Percentiles rank a stretch among this genome's conserved stretches.
phyloP scores from a whole-genome alignment of 1,140 invertebrate genomes.

The Drosophila persimilis region DNA sequence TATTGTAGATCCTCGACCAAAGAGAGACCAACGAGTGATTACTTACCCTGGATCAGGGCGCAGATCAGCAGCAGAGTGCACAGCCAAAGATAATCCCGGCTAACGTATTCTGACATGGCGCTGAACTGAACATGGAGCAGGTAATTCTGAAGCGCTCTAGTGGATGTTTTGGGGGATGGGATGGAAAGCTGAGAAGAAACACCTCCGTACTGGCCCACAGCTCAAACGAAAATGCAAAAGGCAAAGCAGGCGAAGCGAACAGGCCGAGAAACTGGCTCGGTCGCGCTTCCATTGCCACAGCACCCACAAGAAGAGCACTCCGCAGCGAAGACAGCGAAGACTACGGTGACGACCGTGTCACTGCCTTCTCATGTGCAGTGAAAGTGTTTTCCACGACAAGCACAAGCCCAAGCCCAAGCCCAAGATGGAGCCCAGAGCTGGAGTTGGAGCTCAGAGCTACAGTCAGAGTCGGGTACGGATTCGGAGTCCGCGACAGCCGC shows the following conservation, averaged over 20 bases:
- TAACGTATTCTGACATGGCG: conserved; percentile 38
- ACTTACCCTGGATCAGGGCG: conserved; percentile 52
- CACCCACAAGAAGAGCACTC: conserved; percentile 50
- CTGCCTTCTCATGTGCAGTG: conserved; percentile 76
- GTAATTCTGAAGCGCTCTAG: not conserved
- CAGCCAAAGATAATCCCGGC: conserved; percentile 19
- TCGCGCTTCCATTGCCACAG: conserved; percentile 71
- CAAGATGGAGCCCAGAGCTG: not conserved
- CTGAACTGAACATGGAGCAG: conserved; percentile 16
- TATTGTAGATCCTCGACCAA: not conserved
- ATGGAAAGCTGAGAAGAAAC: conserved; percentile 11
- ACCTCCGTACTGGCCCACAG: conserved; percentile 52
- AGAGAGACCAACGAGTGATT: not conserved
- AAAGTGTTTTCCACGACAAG: conserved; percentile 78
- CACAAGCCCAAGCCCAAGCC: conserved; percentile 30
- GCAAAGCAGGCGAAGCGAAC: conserved; percentile 53
- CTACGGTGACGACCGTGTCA: conserved; percentile 66
- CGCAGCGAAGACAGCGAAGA: conserved; percentile 33
- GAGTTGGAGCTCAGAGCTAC: not conserved
- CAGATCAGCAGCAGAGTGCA: conserved; percentile 39
- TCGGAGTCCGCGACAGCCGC: conserved; percentile 22
- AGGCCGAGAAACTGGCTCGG: conserved; percentile 64
- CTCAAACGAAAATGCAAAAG: conserved; percentile 59
- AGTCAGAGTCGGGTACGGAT: not conserved
- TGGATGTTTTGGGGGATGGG: not conserved